Conservation (phyloP, 2,797 vertebrate genomes). For the Oreonectes daqikongensis region DNA sequence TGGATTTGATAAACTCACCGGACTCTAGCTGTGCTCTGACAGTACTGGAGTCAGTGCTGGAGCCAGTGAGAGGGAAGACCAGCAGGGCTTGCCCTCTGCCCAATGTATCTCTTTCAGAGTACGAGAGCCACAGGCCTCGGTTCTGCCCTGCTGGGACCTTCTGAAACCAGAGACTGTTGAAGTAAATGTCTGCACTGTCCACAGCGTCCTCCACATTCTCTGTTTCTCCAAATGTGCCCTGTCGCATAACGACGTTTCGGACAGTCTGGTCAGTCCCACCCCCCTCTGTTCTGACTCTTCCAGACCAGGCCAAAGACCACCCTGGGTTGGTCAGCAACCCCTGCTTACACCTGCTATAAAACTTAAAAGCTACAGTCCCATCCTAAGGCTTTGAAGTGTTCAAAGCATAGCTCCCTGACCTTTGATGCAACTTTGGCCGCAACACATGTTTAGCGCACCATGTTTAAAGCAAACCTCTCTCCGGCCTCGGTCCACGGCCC, state of each 20-base stretch:
- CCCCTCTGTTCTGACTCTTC: conserved; percentile 61
- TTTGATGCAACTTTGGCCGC: conserved; percentile 89
- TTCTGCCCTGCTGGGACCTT: conserved; percentile 92
- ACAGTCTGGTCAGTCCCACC: conserved; percentile 71
- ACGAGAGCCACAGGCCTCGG: conserved; percentile 74
- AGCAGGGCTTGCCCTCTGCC: conserved; percentile 79
- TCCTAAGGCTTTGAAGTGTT: conserved; percentile 91
- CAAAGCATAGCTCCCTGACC: conserved; percentile 89
- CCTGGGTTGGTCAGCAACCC: conserved; percentile 89
- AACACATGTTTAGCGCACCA: conserved; percentile 86
- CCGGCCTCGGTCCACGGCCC: conserved; percentile 72
- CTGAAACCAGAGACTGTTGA: conserved; percentile 99
- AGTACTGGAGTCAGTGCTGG: conserved; percentile 61
- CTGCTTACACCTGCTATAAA: conserved; percentile 96
- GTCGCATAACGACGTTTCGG: conserved; percentile 79
- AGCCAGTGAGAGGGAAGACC: conserved; percentile 71
- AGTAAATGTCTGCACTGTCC: conserved; percentile 91
- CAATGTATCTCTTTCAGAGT: conserved; percentile 84
- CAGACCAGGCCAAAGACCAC: conserved; percentile 83
- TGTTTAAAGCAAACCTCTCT: conserved; percentile 75
- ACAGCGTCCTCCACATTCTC: conserved; percentile 75
- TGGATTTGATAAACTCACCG: conserved; percentile 74
- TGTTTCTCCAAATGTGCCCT: conserved; percentile 76
- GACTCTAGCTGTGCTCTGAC: conserved; percentile 74
- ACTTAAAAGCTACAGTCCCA: conserved; percentile 90